phyloP scores from a whole-genome alignment of 2,797 vertebrate species.

The Aldrovandia affinis region DNA sequence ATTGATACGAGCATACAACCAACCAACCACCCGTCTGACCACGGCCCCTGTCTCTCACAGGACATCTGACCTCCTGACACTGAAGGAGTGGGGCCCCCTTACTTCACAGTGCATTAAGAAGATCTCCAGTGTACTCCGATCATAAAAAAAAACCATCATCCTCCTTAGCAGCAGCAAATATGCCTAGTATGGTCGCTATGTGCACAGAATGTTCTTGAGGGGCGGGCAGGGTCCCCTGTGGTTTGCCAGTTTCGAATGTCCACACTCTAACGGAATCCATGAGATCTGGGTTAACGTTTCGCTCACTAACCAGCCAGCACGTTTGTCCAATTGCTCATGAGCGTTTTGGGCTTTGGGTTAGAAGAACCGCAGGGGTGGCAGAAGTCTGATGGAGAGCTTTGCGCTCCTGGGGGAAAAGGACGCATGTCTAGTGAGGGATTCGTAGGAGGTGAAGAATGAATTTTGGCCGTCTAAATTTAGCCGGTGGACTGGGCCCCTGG shows the following conservation, averaged over 20 bases:
- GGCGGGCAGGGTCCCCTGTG: constrained; percentile 22
- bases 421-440: not conserved
- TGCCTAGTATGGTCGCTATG: constrained; percentile 41
- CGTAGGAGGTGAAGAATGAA: not conserved
- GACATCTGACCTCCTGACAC: constrained; percentile 67
- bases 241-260: constrained; percentile 30
- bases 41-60: too few species aligned
- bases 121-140: constrained; percentile 81
- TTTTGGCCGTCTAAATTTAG: constrained; percentile 18
- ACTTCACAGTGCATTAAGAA: constrained; percentile 85
- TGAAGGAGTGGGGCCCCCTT: constrained; percentile 62
- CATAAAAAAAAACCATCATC: constrained; percentile 57
- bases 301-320: not conserved
- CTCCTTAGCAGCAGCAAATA: constrained; percentile 33
- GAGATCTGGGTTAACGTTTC: not conserved
- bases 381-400: not conserved
- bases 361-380: not conserved
- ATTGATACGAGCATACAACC: constrained; percentile 54
- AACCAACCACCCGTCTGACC: constrained; percentile 53
- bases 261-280: not conserved
- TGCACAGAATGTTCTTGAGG: constrained; percentile 45
- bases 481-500: constrained; percentile 7
- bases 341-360: not conserved
- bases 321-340: constrained; percentile 7
- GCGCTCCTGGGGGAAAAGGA: not conserved